These are phyloP conservation scores for Ophioderma brevispina DNA, from an alignment of 35 echinoderm and acorn worm species.

Conservation along the genomic window DNA sequence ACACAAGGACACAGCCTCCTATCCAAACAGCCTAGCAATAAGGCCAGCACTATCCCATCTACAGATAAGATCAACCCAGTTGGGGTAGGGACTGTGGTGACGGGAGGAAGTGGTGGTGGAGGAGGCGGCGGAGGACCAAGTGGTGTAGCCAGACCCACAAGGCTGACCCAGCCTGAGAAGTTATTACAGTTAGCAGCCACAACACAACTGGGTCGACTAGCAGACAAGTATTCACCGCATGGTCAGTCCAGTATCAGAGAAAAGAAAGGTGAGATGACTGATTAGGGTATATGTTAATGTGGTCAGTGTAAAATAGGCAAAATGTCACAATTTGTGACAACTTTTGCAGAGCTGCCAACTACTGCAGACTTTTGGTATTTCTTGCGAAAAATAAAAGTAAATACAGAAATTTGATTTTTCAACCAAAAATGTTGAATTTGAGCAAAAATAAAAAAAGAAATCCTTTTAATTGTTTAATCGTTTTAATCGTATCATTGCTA, in stretches of 20 bases:
- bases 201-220: not conserved
- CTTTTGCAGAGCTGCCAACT: no score
- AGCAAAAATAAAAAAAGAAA: no score
- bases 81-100: not conserved
- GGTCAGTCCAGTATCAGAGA: not conserved
- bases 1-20: not conserved
- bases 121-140: not conserved
- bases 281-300: no score
- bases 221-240: constrained; percentile 1
- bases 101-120: not conserved
- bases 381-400: no score
- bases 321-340: no score
- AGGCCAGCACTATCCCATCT: not conserved
- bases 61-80: not conserved
- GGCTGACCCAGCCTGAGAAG: constrained; percentile 25
- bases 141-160: not conserved
- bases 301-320: no score
- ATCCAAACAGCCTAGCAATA: not conserved
- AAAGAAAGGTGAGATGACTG: not conserved
- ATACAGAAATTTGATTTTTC: no score
- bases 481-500: no score
- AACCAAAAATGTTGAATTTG: no score
- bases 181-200: constrained; percentile 12
- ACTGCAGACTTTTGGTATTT: no score
- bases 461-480: no score